Evolutionary conservation across 2,888 invertebrate species (phyloP), one percentile per base, ranked within the genome.

Genomic region (Andrena dorsata): DNA sequence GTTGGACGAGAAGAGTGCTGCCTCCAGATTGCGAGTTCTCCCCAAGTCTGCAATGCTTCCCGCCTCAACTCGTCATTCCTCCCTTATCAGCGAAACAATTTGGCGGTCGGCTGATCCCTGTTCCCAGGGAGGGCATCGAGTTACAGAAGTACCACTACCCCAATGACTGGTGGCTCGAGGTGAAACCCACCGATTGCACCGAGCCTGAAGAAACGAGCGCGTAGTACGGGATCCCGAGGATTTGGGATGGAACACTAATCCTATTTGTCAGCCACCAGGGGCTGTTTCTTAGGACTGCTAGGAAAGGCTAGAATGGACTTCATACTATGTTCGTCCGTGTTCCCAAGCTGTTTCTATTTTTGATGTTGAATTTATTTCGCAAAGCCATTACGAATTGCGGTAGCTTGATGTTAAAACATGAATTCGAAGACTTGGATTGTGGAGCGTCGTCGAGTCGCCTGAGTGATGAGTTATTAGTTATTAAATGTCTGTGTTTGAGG

Each of bases 141-240:
- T 93, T 95, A 60, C 95, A 95, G 83, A 95, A 95, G 88, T 95
- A 95, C 90, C 94, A 95, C 68, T 95, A 95, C 89, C 95, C 95
- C 1, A 94, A 95, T 76, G 94, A 95, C 81, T 95, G 95, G 95
- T 95, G 95, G 95, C 92, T 94, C 83, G 94, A 94, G 88, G 90
- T 94, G 63, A 92, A 94, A 64, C 94, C 94, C 8, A 93, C 93
- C 65, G 94, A 94, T 83, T 94, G 94, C 60, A 84, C 91, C 51
- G 92, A 92, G 68, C 88, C 81, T 2, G 88, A 89, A 73, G 88
- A 90, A 63, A 64, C 80, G 8, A 86, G 83, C 78, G 88, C 90
- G 76, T 92, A 90, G 89, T 88, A 76, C 58, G 53, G 32, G 32
- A 26, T 72, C 32, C 56, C 16, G 60, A 23, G 47, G 20, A 49